Conservation (phyloP, 2,113 vertebrate genomes). For the Myrmecobius fasciatus region DNA sequence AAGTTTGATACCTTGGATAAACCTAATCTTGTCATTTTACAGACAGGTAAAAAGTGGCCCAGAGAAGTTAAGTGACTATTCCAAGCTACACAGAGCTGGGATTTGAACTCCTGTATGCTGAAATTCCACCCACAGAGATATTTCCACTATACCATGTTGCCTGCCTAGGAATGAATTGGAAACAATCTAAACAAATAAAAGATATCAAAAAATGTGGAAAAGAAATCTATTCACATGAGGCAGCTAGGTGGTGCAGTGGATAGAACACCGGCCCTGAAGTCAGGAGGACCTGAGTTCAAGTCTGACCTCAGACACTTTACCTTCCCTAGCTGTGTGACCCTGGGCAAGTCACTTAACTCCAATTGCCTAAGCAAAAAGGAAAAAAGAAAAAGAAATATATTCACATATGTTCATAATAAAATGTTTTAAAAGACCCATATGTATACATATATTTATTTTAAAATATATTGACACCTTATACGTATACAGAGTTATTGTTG, state of each 20-base stretch:
- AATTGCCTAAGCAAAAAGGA: too few species aligned
- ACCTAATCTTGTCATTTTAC: background rate
- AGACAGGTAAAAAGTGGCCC: background rate
- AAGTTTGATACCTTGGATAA: background rate
- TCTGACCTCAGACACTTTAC: too few species aligned
- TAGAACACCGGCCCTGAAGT: too few species aligned
- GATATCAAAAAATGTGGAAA: background rate
- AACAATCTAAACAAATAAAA: background rate
- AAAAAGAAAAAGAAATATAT: too few species aligned
- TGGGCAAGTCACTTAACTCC: too few species aligned
- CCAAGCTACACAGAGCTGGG: background rate
- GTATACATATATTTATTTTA: background rate
- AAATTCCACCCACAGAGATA: too few species aligned
- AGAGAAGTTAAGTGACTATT: background rate
- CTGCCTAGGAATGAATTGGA: background rate
- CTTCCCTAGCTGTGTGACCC: too few species aligned
- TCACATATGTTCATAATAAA: background rate
- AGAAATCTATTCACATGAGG: too few species aligned
- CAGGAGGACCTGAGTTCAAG: too few species aligned
- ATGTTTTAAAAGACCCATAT: background rate
- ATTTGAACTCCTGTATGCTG: background rate
- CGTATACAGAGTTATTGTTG: background rate
- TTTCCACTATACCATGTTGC: background rate
- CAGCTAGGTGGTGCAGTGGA: too few species aligned
- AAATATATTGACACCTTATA: background rate